Percentiles rank a stretch among this genome's conserved stretches.
These are phyloP conservation scores for Phrynocephalus vlangalii DNA, from an alignment of 2,797 vertebrate species.

Conservation along the genomic window DNA sequence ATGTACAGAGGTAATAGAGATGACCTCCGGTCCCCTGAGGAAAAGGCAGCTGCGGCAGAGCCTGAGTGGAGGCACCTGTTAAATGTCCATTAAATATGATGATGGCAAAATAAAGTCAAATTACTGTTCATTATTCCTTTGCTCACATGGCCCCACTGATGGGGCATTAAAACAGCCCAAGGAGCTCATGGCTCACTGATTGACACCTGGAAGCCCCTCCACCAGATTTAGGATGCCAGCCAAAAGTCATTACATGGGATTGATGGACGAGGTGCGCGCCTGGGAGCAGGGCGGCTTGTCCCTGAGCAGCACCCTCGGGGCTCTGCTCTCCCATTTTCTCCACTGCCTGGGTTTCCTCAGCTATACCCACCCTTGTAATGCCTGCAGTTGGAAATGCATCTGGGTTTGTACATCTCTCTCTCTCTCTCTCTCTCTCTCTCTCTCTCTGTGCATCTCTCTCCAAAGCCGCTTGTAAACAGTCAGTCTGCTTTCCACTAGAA, in stretches of 20 bases:
- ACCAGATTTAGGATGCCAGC: slow-evolving; percentile 39
- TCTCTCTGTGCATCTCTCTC: neutral
- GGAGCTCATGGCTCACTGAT: fast-evolving
- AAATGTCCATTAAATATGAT: neutral
- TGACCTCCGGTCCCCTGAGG: neutral
- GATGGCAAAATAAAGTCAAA: slow-evolving; percentile 30
- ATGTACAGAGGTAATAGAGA: fast-evolving
- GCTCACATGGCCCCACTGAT: fast-evolving
- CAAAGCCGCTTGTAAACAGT: slow-evolving; percentile 6
- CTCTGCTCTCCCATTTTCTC: neutral
- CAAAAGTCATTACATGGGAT: slow-evolving; percentile 1
- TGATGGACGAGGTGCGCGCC: slow-evolving; percentile 1
- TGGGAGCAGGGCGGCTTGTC: neutral
- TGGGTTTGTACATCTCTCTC: neutral
- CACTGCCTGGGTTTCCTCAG: slow-evolving; percentile 11
- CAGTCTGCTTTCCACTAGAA: neutral
- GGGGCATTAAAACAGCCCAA: fast-evolving
- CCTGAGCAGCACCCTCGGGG: neutral
- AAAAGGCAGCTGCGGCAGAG: neutral
- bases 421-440: too few species aligned
- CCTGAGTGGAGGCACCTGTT: neutral
- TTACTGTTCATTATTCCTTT: neutral
- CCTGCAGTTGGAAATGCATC: neutral
- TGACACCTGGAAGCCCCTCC: neutral
- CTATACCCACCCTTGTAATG: slow-evolving; percentile 23